These are phyloP conservation scores for Linepithema humile DNA, from an alignment of 1,140 invertebrate genomes.

Conservation along the genomic window DNA sequence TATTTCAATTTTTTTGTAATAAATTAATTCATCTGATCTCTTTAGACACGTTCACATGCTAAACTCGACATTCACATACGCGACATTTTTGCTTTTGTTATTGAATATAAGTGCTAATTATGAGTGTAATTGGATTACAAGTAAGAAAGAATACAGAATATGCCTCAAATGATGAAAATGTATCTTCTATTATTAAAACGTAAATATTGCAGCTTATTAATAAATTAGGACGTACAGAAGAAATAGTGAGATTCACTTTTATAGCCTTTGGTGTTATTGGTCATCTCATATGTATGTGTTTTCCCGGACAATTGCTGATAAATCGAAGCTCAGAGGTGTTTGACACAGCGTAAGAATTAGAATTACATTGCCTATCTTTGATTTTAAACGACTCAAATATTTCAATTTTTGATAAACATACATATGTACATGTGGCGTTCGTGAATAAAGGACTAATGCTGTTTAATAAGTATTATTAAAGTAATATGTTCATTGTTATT, in stretches of 20 bases:
- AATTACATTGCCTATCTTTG: neutral
- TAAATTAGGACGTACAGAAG: neutral
- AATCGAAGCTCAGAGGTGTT: neutral
- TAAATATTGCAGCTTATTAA: constrained; percentile 25
- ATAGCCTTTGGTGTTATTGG: neutral
- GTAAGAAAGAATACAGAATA: neutral
- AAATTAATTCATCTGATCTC: neutral
- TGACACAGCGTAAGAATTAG: neutral
- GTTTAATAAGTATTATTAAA: neutral
- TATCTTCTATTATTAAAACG: neutral
- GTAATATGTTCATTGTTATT: too few species aligned
- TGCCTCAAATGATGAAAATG: neutral
- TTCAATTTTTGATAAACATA: neutral
- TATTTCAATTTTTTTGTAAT: neutral
- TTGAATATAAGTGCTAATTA: neutral
- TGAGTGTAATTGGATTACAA: constrained; percentile 23
- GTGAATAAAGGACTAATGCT: neutral
- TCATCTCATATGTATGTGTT: constrained; percentile 13
- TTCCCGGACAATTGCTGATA: constrained; percentile 18
- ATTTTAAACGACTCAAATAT: too few species aligned
- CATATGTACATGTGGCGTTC: neutral
- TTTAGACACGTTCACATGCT: neutral
- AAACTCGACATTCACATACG: neutral
- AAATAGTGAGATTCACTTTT: neutral
- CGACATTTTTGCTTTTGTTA: neutral